A percentile compares a stretch with the other conserved stretches of the same genome.
phyloP scores from a whole-genome alignment of 2,113 vertebrate genomes.

The Corvus moneduloides region DNA sequence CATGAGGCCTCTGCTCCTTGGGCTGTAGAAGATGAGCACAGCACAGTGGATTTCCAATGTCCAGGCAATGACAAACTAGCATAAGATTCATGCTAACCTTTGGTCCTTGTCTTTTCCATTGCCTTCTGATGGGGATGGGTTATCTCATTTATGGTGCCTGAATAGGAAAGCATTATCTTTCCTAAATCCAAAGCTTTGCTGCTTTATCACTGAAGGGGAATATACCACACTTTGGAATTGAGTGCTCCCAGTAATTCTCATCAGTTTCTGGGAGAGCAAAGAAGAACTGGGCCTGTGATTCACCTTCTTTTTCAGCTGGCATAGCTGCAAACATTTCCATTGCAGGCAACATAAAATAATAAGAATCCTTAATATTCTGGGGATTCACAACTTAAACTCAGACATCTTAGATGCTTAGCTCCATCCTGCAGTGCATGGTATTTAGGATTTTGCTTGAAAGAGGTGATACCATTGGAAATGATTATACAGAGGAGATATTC shows the following conservation, averaged over 20 bases:
- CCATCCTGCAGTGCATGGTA: background rate
- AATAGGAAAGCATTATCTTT: background rate
- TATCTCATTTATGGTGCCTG: background rate
- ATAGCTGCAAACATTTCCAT: background rate
- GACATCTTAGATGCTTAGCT: background rate
- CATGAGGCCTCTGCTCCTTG: background rate
- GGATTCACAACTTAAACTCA: background rate
- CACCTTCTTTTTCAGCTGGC: background rate
- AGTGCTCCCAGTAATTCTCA: background rate
- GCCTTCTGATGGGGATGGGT: background rate
- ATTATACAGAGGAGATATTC: background rate
- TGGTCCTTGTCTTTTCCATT: background rate
- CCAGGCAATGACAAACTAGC: background rate
- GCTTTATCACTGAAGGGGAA: background rate
- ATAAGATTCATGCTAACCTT: accelerated
- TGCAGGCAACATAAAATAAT: background rate
- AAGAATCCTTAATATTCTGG: background rate
- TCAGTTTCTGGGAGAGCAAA: background rate
- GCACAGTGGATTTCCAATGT: background rate
- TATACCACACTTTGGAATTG: accelerated
- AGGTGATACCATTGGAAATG: background rate
- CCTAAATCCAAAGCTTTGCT: background rate
- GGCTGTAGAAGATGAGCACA: background rate
- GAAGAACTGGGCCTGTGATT: background rate
- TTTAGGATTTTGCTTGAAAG: background rate